These are phyloP conservation scores for Barypeithes pellucidus DNA, from an alignment of 2,888 invertebrate genomes.

Conservation along the genomic window DNA sequence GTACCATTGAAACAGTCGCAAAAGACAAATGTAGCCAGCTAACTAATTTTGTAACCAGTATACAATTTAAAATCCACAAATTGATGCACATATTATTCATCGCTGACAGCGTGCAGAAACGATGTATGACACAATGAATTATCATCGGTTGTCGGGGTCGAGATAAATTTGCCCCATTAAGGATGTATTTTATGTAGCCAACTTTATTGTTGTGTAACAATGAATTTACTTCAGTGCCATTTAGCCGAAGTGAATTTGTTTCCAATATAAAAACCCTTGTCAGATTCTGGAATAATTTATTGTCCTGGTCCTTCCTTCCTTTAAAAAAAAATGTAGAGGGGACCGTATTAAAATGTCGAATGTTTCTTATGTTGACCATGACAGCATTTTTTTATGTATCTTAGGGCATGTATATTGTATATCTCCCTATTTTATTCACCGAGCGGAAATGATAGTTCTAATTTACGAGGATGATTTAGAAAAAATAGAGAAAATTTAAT, in stretches of 20 bases:
- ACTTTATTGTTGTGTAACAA: slow-evolving; percentile 23
- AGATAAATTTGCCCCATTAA: slow-evolving; percentile 39
- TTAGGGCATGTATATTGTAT: too few species aligned
- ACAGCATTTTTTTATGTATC: not conserved
- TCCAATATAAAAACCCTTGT: slow-evolving; percentile 18
- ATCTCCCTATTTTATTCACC: too few species aligned
- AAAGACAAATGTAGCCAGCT: too few species aligned
- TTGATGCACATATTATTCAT: too few species aligned
- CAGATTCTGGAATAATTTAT: slow-evolving; percentile 5
- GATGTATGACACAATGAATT: slow-evolving; percentile 42
- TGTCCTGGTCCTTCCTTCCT: not conserved
- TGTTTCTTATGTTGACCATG: too few species aligned
- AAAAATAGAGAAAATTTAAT: too few species aligned
- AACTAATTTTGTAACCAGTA: too few species aligned
- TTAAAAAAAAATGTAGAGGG: not conserved
- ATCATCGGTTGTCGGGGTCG: slow-evolving; percentile 30
- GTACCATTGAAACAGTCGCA: too few species aligned
- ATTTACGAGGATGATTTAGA: too few species aligned
- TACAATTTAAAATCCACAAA: too few species aligned
- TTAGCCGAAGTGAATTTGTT: slow-evolving; percentile 19
- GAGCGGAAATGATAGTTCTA: too few species aligned
- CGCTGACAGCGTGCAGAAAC: too few species aligned
- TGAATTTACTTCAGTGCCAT: slow-evolving; percentile 15
- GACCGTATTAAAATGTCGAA: not conserved
- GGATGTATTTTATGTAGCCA: slow-evolving; percentile 24